Evolutionary conservation across 1,140 invertebrate genomes (phyloP).

Genomic region (Macrostomum lignano): DNA sequence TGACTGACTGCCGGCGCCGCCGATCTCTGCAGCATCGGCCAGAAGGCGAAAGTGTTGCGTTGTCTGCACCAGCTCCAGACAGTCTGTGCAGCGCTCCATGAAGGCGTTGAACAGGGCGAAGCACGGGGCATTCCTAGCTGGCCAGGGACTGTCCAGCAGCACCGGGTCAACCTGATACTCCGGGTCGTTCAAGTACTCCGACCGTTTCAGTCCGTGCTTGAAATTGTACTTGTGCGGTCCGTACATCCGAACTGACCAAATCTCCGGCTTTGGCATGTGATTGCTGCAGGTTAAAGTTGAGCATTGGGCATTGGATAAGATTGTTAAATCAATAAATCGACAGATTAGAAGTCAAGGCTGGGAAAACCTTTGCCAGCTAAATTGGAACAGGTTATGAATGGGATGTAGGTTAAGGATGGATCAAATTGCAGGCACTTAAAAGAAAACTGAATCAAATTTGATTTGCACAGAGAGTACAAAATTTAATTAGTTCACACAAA

Average conservation of each 20-base stretch:
- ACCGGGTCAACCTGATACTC: slow-evolving; percentile 17
- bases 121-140: slow-evolving; percentile 20
- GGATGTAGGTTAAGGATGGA: too few species aligned
- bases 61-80: slow-evolving; percentile 24
- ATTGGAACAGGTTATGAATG: too few species aligned
- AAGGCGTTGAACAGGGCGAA: slow-evolving; percentile 24
- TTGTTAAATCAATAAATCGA: too few species aligned
- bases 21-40: slow-evolving; percentile 20
- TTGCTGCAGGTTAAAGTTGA: slow-evolving; percentile 3
- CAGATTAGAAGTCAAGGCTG: too few species aligned
- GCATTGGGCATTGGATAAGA: too few species aligned
- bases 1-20: slow-evolving; percentile 21
- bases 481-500: too few species aligned
- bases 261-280: slow-evolving; percentile 3
- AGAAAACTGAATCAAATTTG: too few species aligned
- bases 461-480: too few species aligned
- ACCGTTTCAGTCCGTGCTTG: slow-evolving; percentile 12
- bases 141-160: slow-evolving; percentile 24
- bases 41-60: slow-evolving; percentile 23
- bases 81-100: slow-evolving; percentile 29
- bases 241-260: slow-evolving; percentile 18
- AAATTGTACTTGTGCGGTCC: slow-evolving; percentile 20
- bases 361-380: too few species aligned
- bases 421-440: too few species aligned
- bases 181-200: slow-evolving; percentile 9